Percentiles rank a stretch among this genome's conserved stretches.
Conservation (phyloP, 2,113 vertebrate genomes). For the Colius striatus region DNA sequence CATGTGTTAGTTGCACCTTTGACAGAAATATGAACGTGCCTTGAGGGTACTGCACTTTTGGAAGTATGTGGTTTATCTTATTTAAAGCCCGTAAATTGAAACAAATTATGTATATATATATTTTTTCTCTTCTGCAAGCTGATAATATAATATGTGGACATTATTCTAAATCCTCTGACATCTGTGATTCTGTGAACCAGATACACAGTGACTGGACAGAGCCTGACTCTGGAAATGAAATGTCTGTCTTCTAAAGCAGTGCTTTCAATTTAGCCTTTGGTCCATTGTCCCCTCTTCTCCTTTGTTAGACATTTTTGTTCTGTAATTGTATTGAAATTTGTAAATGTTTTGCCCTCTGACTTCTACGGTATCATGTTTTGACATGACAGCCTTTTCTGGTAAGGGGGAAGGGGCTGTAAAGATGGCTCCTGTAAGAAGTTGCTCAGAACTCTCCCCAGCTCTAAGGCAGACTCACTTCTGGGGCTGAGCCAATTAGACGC, state of each 20-base stretch:
- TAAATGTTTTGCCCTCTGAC: neutral
- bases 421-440: too few relatives aligned
- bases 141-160: neutral
- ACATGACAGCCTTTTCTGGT: too few relatives aligned
- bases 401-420: too few relatives aligned
- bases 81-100: slow-evolving; percentile 10
- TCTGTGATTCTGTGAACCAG: too few relatives aligned
- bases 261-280: neutral
- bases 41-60: neutral
- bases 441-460: too few relatives aligned
- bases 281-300: neutral
- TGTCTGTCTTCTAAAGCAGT: neutral
- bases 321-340: neutral
- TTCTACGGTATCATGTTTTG: too few relatives aligned
- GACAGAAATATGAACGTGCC: slow-evolving; percentile 24
- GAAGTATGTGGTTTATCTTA: neutral
- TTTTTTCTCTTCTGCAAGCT: neutral
- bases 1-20: neutral
- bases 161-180: neutral
- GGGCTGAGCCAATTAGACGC: too few relatives aligned
- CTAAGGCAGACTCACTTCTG: too few relatives aligned
- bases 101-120: neutral
- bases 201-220: neutral
- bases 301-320: neutral
- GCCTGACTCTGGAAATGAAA: neutral